Conservation (phyloP, 2,888 invertebrate genomes). For the Nemapogon koenigi region DNA sequence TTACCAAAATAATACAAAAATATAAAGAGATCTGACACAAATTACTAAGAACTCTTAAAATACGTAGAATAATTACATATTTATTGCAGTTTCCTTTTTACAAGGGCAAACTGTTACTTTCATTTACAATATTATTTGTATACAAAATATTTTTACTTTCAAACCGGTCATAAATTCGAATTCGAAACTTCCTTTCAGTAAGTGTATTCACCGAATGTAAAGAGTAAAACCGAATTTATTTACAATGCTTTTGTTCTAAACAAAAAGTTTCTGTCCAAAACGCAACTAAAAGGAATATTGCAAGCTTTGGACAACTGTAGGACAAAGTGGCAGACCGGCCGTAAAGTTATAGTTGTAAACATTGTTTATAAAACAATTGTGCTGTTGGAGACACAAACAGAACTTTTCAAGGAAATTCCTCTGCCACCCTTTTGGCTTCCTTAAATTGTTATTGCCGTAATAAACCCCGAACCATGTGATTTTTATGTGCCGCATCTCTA, state of each 20-base stretch:
- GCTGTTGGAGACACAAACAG: conserved; percentile 46
- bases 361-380: conserved; percentile 61
- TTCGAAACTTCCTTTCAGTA: too few species aligned
- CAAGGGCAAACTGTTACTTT: too few species aligned
- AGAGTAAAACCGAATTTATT: conserved; percentile 36
- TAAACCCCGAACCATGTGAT: conserved; percentile 56
- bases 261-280: conserved; percentile 33
- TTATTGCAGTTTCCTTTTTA: too few species aligned
- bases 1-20: too few species aligned
- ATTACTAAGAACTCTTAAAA: too few species aligned
- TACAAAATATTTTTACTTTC: too few species aligned
- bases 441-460: conserved; percentile 61
- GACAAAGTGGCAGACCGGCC: conserved; percentile 54
- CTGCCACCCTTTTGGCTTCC: conserved; percentile 57
- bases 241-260: conserved; percentile 32
- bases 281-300: too few species aligned
- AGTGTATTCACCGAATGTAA: too few species aligned
- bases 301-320: conserved; percentile 28
- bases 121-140: too few species aligned
- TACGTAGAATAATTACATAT: too few species aligned
- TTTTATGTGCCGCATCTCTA: conserved; percentile 35
- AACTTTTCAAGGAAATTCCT: conserved; percentile 53
- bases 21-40: too few species aligned
- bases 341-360: conserved; percentile 57
- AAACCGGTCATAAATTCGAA: too few species aligned